Percentiles rank a stretch among this genome's conserved stretches.
Evolutionary conservation across 2,113 vertebrate genomes (phyloP).

Genomic region (Engystomops pustulosus): DNA sequence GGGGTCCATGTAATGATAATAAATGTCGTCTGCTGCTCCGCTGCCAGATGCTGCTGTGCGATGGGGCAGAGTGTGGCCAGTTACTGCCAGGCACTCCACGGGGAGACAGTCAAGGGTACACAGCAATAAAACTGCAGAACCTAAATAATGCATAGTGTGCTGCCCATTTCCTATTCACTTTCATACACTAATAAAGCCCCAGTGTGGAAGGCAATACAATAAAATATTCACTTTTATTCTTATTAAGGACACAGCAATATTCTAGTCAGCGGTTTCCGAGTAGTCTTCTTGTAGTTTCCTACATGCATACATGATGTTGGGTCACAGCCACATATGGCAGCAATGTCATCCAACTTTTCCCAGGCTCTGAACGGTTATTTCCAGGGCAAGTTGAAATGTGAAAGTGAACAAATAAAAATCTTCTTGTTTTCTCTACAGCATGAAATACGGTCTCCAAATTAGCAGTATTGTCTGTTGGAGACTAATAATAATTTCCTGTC

Average conservation of each 20-base stretch:
- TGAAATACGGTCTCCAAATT: no score
- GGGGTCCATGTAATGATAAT: conserved; percentile 23
- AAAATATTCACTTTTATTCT: neutral
- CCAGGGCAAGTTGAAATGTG: no score
- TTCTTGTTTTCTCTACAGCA: no score
- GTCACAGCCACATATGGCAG: no score
- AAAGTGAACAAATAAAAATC: no score
- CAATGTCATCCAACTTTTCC: no score
- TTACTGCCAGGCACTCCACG: neutral
- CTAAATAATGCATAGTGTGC: neutral
- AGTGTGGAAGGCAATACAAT: neutral
- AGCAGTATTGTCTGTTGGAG: no score
- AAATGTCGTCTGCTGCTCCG: neutral
- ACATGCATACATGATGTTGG: no score
- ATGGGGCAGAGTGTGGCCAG: neutral
- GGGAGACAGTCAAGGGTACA: neutral
- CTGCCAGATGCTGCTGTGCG: conserved; percentile 11
- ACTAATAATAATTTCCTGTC: no score
- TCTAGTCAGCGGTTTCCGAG: neutral
- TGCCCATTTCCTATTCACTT: neutral
- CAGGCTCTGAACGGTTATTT: no score
- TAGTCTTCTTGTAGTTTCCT: no score
- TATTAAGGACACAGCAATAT: neutral
- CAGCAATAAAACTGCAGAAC: neutral
- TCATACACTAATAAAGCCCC: neutral